Base-by-base conservation (phyloP, 2,888 invertebrate species). In the Lordiphosa fenestrarum region DNA sequence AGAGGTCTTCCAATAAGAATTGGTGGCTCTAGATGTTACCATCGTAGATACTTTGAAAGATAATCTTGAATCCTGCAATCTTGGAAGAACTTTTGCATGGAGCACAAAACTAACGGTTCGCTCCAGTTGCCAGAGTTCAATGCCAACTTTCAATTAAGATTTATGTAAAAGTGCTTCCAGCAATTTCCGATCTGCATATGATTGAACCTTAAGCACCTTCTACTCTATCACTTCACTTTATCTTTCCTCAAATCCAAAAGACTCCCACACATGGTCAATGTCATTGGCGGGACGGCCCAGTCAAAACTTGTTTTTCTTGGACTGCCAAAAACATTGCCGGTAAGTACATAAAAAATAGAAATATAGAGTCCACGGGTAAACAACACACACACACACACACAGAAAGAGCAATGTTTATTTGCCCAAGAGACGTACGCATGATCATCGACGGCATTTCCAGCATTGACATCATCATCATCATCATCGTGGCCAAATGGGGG, bases 211-310 rank as follows among this genome's bases (percentile, higher is more conserved):
- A 19, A 19, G 2, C 19, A 19, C 2, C 0, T 2, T 19, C 2
- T 19, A 19, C 19, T 4, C n/a, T 25, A 12, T 25, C 7, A 5
- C 12, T 30, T 25, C 4, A 9, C 13, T 4, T 13, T 5, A 33
- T 44, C 5, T 30, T 4, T 23, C 6, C 23, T 5, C 4, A 23
- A 23, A 23, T 23, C 25, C 25, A 6, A 25, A 6, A 6, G 9
- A 5, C 12, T 30, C 38, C 41, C n/a, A 13, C 60, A 61, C 36
- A 58, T 61, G 63, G 63, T 23, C 50, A 62, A 56, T 74, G 49
- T 74, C 57, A 72, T 23, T 55, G 56, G 36, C 70, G 53, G 61
- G 12, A 66, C 51, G 30, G 53, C 15, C 7, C 35, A 13, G 10
- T 12, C 23, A 38, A 33, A 35, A 52, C 46, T 49, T 65, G 46